Evolutionary conservation across 2,113 vertebrate genomes (phyloP), one percentile per base, ranked within the genome.

Genomic region (Neogale vison): DNA sequence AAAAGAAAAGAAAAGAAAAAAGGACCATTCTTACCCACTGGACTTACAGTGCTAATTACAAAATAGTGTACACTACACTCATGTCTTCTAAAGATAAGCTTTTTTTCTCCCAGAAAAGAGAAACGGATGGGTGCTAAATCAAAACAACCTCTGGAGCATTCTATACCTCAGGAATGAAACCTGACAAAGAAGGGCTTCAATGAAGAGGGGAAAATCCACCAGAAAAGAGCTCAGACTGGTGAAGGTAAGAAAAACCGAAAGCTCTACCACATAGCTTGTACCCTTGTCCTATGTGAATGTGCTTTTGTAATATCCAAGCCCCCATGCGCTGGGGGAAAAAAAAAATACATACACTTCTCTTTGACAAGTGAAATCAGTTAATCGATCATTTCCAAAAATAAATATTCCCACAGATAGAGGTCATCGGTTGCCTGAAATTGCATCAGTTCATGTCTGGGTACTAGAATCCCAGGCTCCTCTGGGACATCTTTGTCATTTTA

Each of bases 341-440:
- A 42, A 86, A 26, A 5, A n/a, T 63, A 88, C 23, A 92, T 26
- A 88, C 23, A 47, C 59, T 42, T 65, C 39, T 76, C 61, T 95
- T 98, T 96, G 96, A 97, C 98, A 97, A 98, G 17, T 97, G 85
- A 96, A 98, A 98, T 88, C 74, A 81, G 96, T 96, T 95, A 97
- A 98, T 87, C 95, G 95, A 98, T 97, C 97, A 98, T 42, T 97
- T 97, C 97, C 95, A 98, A 98, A 99, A 99, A 99, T 98, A 99
- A 99, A 98, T 98, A 99, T 98, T 99, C 97, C 98, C 98, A 98
- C 92, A 98, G 98, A 99, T n/a, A 98, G 98, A 99, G 98, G 99
- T 99, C 99, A 99, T 94, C 98, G 98, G 98, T 99, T 99, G 98
- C 98, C 97, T 99, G 98, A 98, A 99, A 99, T 99, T 99, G 98